Percentiles rank a stretch among this genome's conserved stretches.
These are phyloP conservation scores for Marmota flaviventris DNA, from an alignment of 2,113 vertebrate genomes.

Conservation along the genomic window DNA sequence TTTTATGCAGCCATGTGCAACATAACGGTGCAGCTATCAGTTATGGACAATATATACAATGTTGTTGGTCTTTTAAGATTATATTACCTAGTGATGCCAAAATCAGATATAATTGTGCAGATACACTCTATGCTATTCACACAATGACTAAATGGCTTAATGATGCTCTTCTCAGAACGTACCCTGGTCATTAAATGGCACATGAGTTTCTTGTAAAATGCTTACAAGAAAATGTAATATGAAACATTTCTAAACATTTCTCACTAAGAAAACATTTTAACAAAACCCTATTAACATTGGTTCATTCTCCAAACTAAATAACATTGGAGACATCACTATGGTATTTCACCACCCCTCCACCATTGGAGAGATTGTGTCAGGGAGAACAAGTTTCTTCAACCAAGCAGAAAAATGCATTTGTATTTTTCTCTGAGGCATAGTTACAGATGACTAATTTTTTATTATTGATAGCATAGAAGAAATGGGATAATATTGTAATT, in stretches of 20 bases:
- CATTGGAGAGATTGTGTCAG: background rate
- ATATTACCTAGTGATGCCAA: background rate
- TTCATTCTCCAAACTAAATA: background rate
- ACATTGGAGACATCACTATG: background rate
- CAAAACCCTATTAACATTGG: background rate
- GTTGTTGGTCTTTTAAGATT: background rate
- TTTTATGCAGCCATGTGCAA: background rate
- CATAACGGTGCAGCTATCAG: background rate
- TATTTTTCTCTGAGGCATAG: background rate
- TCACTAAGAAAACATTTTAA: background rate
- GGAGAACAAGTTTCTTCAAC: background rate
- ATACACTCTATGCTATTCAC: background rate
- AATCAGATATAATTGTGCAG: background rate
- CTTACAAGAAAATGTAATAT: background rate
- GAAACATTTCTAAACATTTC: background rate
- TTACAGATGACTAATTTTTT: background rate
- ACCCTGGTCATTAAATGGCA: background rate
- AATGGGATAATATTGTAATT: background rate
- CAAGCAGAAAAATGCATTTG: background rate
- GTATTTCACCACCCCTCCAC: background rate
- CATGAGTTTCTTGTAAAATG: background rate
- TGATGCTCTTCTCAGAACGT: background rate
- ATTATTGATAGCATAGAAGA: background rate
- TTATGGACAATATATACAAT: too few relatives aligned
- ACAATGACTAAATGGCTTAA: background rate